Conservation (phyloP, 2,888 invertebrate species). For the Schizaphis graminum region DNA sequence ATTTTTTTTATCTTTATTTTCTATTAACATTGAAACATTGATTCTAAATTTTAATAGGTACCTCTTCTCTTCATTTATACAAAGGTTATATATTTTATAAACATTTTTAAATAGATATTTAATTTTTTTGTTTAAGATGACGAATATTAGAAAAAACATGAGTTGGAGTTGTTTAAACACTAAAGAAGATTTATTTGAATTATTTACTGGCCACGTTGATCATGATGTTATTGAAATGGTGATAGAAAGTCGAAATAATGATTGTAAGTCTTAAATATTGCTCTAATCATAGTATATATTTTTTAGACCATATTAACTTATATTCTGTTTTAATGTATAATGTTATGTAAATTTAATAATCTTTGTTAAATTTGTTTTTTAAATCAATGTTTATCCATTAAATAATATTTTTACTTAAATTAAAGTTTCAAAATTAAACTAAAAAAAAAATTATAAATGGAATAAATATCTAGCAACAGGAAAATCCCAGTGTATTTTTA, state of each 20-base stretch:
- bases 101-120: neutral
- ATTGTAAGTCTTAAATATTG: slow-evolving; percentile 69
- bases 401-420: neutral
- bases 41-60: neutral
- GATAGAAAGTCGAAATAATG: slow-evolving; percentile 69
- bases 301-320: neutral
- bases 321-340: neutral
- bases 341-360: neutral
- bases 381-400: neutral
- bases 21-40: neutral
- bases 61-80: neutral
- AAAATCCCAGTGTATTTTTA: neutral
- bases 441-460: neutral
- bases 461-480: neutral
- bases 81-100: neutral
- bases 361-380: neutral
- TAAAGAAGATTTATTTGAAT: slow-evolving; percentile 57
- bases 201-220: slow-evolving; percentile 70
- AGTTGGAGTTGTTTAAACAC: slow-evolving; percentile 37
- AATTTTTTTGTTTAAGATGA: slow-evolving; percentile 28
- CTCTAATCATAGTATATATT: neutral
- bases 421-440: neutral
- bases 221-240: slow-evolving; percentile 69
- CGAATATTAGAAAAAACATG: neutral
- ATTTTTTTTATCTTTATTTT: neutral